These are phyloP conservation scores for Buphagus erythrorhynchus DNA, from an alignment of 2,797 vertebrate species.

Conservation along the genomic window DNA sequence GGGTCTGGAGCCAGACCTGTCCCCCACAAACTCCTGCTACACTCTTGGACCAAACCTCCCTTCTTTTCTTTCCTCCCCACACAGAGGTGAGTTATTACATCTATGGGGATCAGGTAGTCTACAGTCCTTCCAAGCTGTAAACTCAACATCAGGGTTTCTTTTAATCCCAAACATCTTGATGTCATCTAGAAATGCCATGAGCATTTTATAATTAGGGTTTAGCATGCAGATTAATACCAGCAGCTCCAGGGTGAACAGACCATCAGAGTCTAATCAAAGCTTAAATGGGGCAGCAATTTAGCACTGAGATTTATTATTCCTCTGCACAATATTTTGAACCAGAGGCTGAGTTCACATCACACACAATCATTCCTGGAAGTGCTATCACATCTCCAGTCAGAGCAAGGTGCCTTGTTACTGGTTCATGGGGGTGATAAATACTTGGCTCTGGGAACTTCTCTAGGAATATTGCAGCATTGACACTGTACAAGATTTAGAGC, in stretches of 20 bases:
- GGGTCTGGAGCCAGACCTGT: neutral
- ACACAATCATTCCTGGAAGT: slow-evolving; percentile 56
- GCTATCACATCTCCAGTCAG: slow-evolving; percentile 31
- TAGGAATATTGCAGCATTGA: neutral
- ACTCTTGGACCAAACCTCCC: neutral
- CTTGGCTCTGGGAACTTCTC: neutral
- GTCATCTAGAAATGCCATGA: slow-evolving; percentile 76
- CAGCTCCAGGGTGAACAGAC: slow-evolving; percentile 57
- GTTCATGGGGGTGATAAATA: slow-evolving; percentile 2
- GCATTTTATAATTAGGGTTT: slow-evolving; percentile 75
- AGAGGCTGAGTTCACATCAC: slow-evolving; percentile 54
- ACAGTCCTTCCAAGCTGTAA: slow-evolving; percentile 69
- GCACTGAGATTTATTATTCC: slow-evolving; percentile 63
- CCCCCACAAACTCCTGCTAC: neutral
- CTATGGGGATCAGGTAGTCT: slow-evolving; percentile 38
- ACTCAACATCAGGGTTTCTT: slow-evolving; percentile 64
- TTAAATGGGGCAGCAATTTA: slow-evolving; percentile 66
- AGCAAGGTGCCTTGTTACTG: slow-evolving; percentile 27
- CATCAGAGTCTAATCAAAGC: slow-evolving; percentile 69
- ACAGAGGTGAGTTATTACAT: neutral
- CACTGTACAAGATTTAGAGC: neutral
- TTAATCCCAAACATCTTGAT: slow-evolving; percentile 82
- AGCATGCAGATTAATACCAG: slow-evolving; percentile 68
- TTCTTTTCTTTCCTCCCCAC: neutral
- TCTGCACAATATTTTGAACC: slow-evolving; percentile 55